These are phyloP conservation scores for Threskiornis aethiopicus DNA, from an alignment of 2,797 vertebrate species.

Conservation along the genomic window DNA sequence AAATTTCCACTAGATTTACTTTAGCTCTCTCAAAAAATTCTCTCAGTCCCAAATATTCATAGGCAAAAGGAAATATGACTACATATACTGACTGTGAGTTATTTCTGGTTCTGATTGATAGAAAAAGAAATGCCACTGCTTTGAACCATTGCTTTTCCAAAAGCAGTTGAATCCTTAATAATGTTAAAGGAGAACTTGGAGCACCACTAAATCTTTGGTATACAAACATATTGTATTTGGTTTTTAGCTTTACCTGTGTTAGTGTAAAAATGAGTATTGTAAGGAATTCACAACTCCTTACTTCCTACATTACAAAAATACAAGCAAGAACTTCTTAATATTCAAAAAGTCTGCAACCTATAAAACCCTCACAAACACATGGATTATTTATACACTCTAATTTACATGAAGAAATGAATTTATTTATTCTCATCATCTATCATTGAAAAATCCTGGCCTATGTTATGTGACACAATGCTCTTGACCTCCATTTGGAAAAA, in stretches of 20 bases:
- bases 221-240: background rate
- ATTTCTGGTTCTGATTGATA: background rate
- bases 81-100: background rate
- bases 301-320: background rate
- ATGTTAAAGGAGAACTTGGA: background rate
- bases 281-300: background rate
- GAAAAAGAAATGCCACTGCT: background rate
- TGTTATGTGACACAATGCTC: background rate
- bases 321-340: background rate
- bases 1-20: background rate
- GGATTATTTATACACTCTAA: background rate
- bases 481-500: background rate
- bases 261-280: background rate
- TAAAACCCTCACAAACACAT: background rate
- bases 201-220: background rate
- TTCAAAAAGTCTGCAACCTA: fast-evolving
- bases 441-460: background rate
- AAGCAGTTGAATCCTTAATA: background rate
- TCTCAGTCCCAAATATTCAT: background rate
- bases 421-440: background rate
- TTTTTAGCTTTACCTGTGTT: background rate
- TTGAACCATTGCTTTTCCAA: background rate
- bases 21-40: background rate
- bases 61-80: background rate
- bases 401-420: background rate